Base-by-base conservation (phyloP, 2,113 vertebrate genomes). In the Pluvialis apricaria region DNA sequence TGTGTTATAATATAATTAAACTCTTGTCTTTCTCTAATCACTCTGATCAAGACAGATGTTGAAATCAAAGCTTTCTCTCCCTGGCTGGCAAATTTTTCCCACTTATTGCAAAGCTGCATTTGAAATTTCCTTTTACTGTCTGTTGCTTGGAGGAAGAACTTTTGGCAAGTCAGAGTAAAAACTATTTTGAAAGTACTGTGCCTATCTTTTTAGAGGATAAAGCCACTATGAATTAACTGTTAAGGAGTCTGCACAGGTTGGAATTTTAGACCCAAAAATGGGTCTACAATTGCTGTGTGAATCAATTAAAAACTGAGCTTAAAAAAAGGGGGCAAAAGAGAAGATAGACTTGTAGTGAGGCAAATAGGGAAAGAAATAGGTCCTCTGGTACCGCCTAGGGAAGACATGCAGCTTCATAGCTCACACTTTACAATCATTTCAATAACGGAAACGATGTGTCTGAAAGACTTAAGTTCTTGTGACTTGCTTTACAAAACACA, bases 401-500 rank as follows among this genome's bases (percentile, higher is more conserved):
- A 90, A 38, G 31, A 65, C 0, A 57, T 7, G 14, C 24, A 80
- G 40, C 70, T 78, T 29, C 9, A 44, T 18, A 88, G 34, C n/a
- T 71, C 14, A 34, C 16, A 13, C 16, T 94, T 94, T 13, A 38
- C 13, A 36, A 6, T 57, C 4, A 22, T 71, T 83, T 91, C 42
- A 55, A 0, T 42, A 86, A 45, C 24, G 66, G 47, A 77, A 87
- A 71, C 28, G 1, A 62, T 62, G 38, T 58, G 40, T 51, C 71
- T 77, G 88, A 92, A 88, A 91, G 40, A 64, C 40, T 94, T 25
- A 54, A 70, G 57, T 92, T 73, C 70, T 92, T 95, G 71, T 93
- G 60, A 84, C 28, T 42, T 42, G 29, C 76, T 81, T 89, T 79
- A 62, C 25, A 93, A 94, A 96, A 21, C n/a, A 44, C n/a, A 54